Evolutionary conservation across 2,113 vertebrate species (phyloP).

Genomic region (Eulemur macaco): DNA sequence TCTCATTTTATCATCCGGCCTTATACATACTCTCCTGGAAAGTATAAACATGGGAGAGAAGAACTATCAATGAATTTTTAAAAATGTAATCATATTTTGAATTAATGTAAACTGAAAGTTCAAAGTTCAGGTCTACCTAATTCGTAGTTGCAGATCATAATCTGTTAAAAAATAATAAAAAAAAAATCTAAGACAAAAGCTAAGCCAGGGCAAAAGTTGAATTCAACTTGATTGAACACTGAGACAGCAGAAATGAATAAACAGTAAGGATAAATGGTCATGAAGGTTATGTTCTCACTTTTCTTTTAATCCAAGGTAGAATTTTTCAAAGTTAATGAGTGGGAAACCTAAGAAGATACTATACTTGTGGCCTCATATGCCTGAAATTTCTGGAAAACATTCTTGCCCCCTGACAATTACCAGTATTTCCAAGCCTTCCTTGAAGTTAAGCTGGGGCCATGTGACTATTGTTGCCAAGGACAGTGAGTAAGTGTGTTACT

Average conservation of each 20-base stretch:
- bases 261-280: background rate
- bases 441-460: background rate
- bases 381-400: background rate
- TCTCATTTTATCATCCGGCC: background rate
- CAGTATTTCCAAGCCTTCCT: background rate
- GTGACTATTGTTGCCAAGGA: background rate
- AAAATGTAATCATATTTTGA: background rate
- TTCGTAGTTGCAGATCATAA: background rate
- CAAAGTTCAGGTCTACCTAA: background rate
- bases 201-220: background rate
- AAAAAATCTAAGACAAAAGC: background rate
- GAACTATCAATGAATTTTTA: background rate
- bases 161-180: background rate
- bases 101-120: background rate
- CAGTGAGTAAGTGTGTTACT: background rate
- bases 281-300: background rate
- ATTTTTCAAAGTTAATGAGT: background rate
- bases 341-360: background rate
- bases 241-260: background rate
- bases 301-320: background rate
- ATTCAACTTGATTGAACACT: background rate
- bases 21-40: background rate
- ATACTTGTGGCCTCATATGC: background rate
- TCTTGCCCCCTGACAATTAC: background rate
- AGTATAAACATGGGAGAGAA: background rate